Evolutionary conservation across 2,888 invertebrate species (phyloP), one percentile per base, ranked within the genome.

Genomic region (Caenorhabditis afra): DNA sequence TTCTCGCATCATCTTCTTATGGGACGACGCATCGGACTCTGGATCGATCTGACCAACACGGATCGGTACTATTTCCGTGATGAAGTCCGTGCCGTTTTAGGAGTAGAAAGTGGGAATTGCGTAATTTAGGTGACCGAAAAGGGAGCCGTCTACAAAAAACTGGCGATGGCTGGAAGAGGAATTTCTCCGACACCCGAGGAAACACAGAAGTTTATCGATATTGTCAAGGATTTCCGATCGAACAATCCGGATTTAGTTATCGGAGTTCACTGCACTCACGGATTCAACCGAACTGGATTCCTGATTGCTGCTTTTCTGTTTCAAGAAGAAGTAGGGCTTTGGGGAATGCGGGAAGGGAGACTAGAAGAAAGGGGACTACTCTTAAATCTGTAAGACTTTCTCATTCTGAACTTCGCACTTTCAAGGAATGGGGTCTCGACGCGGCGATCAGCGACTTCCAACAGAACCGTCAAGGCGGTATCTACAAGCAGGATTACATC

Each of bases 251-350:
- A 83, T 62, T 77, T 82, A 35, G 49, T 90, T n/a, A 65, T 89
- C 37, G 94, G 93, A 37, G 94, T 97, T 8, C 97, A 97, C 91
- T 97, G 97, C 90, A 97, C 99, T 0, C 99, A 99, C 91, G 99
- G 99, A 0, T 99, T 98, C 91, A 99, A 99, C 91, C 93, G 99
- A 85, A 97, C 97, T 8, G 99, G 99, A 0, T 99, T 98, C 90
- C 92, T 99, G 7, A 94, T 99, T 61, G 94, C 94, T 29, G 94
- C 96, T 0, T 99, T 95, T 91, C 93, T 99, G 91, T 95, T 97
- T 4, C 94, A 95, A 89, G 93, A 93, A 79, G 75, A 80, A 66
- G 82, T 81, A 59, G 0, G n/a, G n/a, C n/a, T n/a, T n/a, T n/a
- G n/a, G n/a, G n/a, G n/a, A n/a, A n/a, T n/a, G n/a, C n/a, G n/a